Percentiles rank a stretch among this genome's conserved stretches.
These are phyloP conservation scores for Dysdera silvatica DNA, from an alignment of 1,140 invertebrate genomes.

Conservation along the genomic window DNA sequence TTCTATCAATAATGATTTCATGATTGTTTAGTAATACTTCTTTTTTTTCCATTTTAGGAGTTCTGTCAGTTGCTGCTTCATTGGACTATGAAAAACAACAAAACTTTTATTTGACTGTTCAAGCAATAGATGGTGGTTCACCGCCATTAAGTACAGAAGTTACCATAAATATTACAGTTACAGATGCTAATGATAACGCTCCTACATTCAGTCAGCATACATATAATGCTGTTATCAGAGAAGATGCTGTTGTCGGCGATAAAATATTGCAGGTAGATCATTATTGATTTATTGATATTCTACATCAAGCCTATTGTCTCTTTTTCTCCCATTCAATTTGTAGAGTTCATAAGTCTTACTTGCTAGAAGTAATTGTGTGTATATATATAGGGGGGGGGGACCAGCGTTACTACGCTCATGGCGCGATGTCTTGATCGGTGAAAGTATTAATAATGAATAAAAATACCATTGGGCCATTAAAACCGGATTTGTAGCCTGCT, in stretches of 20 bases:
- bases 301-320: no score
- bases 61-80: constrained; percentile 62
- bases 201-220: constrained; percentile 71
- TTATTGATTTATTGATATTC: no score
- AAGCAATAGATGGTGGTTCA: constrained; percentile 74
- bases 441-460: no score
- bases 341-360: no score
- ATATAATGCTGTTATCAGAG: constrained; percentile 67
- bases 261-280: constrained; percentile 55
- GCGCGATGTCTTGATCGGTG: no score
- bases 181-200: constrained; percentile 82
- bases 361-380: no score
- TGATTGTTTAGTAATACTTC: background rate
- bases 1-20: constrained; percentile 53
- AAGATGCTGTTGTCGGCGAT: constrained; percentile 62
- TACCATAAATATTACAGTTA: constrained; percentile 75
- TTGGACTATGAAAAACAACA: constrained; percentile 65
- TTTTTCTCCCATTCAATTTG: no score
- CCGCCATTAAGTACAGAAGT: constrained; percentile 72
- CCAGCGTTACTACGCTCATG: no score
- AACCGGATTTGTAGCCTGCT: no score
- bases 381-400: no score
- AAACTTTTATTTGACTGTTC: constrained; percentile 74
- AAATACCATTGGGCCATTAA: no score
- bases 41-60: constrained; percentile 24